phyloP scores from a whole-genome alignment of 2,888 invertebrate genomes.

The Spatulosminthurus flaviceps region DNA sequence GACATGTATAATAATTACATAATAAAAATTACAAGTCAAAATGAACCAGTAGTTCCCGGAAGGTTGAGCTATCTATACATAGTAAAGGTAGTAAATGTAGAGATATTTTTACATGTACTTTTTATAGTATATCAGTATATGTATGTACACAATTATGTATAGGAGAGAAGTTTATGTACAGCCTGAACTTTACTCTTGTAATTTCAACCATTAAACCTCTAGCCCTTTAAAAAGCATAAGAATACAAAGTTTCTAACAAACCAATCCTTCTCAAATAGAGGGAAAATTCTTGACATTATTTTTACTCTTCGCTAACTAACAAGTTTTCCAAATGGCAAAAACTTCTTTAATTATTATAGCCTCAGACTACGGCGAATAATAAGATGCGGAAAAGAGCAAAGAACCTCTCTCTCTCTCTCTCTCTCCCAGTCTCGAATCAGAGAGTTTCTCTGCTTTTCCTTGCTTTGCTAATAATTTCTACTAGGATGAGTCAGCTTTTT shows the following conservation, averaged over 20 bases:
- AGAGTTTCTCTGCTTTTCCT: conserved; percentile 40
- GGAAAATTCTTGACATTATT: conserved; percentile 59
- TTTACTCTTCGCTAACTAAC: conserved; percentile 56
- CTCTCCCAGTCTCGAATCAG: conserved; percentile 13
- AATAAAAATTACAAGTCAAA: no score
- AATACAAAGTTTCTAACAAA: conserved; percentile 47
- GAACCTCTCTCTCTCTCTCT: conserved; percentile 28
- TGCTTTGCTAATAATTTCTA: conserved; percentile 33
- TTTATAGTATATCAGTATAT: no score
- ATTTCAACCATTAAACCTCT: no score
- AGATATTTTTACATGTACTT: no score
- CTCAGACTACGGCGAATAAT: conserved; percentile 53
- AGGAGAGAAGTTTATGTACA: no score
- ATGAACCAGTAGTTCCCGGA: no score
- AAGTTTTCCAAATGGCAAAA: conserved; percentile 61
- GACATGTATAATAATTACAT: no score
- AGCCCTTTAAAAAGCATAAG: background rate
- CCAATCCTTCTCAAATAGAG: conserved; percentile 52
- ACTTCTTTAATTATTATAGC: conserved; percentile 61
- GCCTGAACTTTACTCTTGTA: no score
- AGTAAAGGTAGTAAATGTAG: no score
- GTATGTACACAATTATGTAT: no score
- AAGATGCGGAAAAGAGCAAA: conserved; percentile 27
- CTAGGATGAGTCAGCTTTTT: conserved; percentile 41
- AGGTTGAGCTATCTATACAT: no score